Base-by-base conservation (phyloP, 2,797 vertebrate species). In the Mionectes olivaceus region DNA sequence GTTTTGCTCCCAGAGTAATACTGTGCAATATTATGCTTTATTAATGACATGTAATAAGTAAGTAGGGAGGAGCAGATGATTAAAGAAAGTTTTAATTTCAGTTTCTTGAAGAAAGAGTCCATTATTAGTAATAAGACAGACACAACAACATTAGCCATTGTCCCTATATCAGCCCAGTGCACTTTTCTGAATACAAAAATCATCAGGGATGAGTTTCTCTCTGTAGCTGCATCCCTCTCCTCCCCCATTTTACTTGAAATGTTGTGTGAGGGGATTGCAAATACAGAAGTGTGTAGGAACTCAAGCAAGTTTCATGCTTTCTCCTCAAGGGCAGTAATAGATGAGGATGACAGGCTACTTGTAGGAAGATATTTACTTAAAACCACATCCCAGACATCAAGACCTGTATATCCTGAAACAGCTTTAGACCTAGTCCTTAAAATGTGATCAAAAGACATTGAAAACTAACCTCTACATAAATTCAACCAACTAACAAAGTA, bases 251-350 rank as follows among this genome's bases (percentile, higher is more conserved):
- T 49, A 27, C 24, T 39, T 24, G 39, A 84, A 69, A 60, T 13
- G 2, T 12, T 76, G 9, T 44, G 39, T 46, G 25, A 76, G 22
- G 9, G 37, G 13, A 23, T 18, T 78, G 30, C 30, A 68, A 50
- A 64, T 33, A 82, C 3, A 2, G 8, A 61, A 33, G 10, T 0
- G 0, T 39, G 17, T 10, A 41, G 19, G 9, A 71, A 37, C 15
- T n/a, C 0, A 0, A 50, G 2, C 11, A 65, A 55, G 24, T 13
- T 73, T 70, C 11, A 21, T 30, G 7, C 7, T 84, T 91, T 82
- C 47, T 81, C 11, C 17, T 59, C 17, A 53, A 90, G n/a, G 27
- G 13, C 56, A 82, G 24, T 19, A 70, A 44, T 3, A 82, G 19
- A n/a, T 83, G 28, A 83, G 16, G 27, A 64, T 35, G 59, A 16